phyloP scores from a whole-genome alignment of 2,797 vertebrate genomes.

The Pampus argenteus region DNA sequence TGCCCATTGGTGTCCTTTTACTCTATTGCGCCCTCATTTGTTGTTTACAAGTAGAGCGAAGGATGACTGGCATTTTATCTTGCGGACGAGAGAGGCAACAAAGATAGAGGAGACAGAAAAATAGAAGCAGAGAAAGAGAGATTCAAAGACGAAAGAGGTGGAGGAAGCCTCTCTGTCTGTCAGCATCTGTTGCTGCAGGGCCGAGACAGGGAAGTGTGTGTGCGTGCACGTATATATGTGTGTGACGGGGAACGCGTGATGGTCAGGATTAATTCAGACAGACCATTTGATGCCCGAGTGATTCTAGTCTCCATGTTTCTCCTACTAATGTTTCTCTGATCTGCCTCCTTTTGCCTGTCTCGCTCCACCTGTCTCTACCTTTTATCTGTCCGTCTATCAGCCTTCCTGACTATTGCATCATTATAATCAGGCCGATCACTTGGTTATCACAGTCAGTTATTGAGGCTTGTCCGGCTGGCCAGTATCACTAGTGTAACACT shows the following conservation, averaged over 20 bases:
- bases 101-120: constrained; percentile 66
- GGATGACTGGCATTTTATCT: constrained; percentile 78
- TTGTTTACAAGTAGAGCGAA: constrained; percentile 76
- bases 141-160: constrained; percentile 57
- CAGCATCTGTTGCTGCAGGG: constrained; percentile 74
- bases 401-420: constrained; percentile 10
- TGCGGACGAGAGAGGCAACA: constrained; percentile 57
- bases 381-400: constrained; percentile 38
- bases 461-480: neutral
- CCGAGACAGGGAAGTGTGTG: constrained; percentile 54
- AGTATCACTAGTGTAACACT: constrained; percentile 1
- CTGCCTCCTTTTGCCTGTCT: constrained; percentile 9
- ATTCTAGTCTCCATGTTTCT: constrained; percentile 63
- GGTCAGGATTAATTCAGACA: constrained; percentile 77
- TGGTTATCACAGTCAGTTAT: constrained; percentile 13
- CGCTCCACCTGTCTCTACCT: constrained; percentile 10
- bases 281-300: constrained; percentile 78
- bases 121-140: constrained; percentile 32
- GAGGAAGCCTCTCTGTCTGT: constrained; percentile 62
- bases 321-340: constrained; percentile 46
- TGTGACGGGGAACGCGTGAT: constrained; percentile 59
- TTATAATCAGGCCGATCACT: constrained; percentile 41
- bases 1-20: constrained; percentile 63
- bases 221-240: constrained; percentile 32
- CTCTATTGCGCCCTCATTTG: constrained; percentile 67